Evolutionary conservation across 1,140 invertebrate species (phyloP), one percentile per base, ranked within the genome.

Genomic region (Lasioglossum albipes): DNA sequence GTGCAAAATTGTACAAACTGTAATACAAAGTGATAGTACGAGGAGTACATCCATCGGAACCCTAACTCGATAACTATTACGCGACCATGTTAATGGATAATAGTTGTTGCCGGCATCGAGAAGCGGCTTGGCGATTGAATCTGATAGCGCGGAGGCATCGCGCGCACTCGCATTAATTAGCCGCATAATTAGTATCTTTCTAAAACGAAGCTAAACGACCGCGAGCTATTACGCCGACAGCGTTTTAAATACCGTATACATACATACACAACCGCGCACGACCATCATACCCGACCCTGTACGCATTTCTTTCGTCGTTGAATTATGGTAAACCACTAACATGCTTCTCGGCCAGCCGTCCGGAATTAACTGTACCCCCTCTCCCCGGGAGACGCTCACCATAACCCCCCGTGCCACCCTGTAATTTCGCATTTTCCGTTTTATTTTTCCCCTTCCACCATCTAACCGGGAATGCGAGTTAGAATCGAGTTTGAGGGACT

Each of bases 261-360:
- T 36, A 36, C 36, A 5, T 36, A 36, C 36, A 36, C 36, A 5
- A 5, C 3, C 36, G 42, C 1, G 12, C 20, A 22, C 42, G 49
- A 12, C 66, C 66, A 49, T 68, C 5, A n/a, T 59, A n/a, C 0
- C 66, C 7, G 16, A 9, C 45, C 49, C 52, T 16, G 27, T 36
- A 70, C 31, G 20, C 20, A 57, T 57, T 71, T 71, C 68, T 71
- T 57, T 71, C 66, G 41, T 13, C 42, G 42, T 42, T 71, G 20
- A 71, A 59, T 57, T 71, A 71, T 71, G 49, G 68, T 71, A 59
- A 71, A 71, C 54, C 68, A 22, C 27, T 49, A 71, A 49, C 68
- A 57, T 57, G 68, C 52, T 36, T 13, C 52, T 18, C 49, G 36
- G 18, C 20, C 42, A n/a, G 42, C 49, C 18, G 68, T 20, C 57